These are phyloP conservation scores for Mongoloraphidia duomilia DNA, from an alignment of 2,888 invertebrate species.

Conservation along the genomic window DNA sequence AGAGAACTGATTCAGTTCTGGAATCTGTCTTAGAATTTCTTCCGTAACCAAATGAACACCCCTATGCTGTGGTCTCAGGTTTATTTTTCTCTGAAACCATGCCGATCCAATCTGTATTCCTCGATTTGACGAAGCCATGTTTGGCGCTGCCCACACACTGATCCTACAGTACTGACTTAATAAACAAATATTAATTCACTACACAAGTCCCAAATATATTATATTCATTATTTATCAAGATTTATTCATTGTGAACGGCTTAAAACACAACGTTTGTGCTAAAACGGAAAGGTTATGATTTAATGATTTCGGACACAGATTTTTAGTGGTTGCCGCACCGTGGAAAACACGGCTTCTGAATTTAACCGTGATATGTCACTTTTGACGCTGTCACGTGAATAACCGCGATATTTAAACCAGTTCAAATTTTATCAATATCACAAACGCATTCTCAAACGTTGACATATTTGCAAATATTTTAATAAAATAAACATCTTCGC, in stretches of 20 bases:
- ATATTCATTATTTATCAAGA: slow-evolving; percentile 5
- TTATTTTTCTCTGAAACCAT: slow-evolving; percentile 97
- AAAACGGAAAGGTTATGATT: slow-evolving; percentile 6
- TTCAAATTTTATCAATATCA: not conserved
- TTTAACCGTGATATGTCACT: slow-evolving; percentile 3
- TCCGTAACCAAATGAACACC: slow-evolving; percentile 96
- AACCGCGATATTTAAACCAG: not conserved
- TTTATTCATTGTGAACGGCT: slow-evolving; percentile 4
- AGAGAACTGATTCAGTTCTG: slow-evolving; percentile 86
- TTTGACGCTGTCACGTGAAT: not conserved
- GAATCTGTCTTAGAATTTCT: slow-evolving; percentile 87
- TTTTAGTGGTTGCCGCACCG: slow-evolving; percentile 8
- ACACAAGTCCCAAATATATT: slow-evolving; percentile 1
- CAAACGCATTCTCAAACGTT: not conserved
- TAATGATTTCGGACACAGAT: slow-evolving; percentile 5
- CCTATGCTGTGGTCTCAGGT: slow-evolving; percentile 88
- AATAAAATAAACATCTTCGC: not conserved
- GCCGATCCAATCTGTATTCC: slow-evolving; percentile 91
- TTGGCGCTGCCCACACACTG: slow-evolving; percentile 27
- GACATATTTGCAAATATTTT: not conserved
- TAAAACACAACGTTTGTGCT: slow-evolving; percentile 1
- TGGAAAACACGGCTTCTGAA: slow-evolving; percentile 7
- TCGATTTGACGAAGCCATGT: slow-evolving; percentile 70
- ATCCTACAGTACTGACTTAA: too few relatives aligned
- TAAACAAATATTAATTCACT: not conserved